These are phyloP conservation scores for Campaea margaritaria DNA, from an alignment of 2,888 invertebrate species.

Conservation along the genomic window DNA sequence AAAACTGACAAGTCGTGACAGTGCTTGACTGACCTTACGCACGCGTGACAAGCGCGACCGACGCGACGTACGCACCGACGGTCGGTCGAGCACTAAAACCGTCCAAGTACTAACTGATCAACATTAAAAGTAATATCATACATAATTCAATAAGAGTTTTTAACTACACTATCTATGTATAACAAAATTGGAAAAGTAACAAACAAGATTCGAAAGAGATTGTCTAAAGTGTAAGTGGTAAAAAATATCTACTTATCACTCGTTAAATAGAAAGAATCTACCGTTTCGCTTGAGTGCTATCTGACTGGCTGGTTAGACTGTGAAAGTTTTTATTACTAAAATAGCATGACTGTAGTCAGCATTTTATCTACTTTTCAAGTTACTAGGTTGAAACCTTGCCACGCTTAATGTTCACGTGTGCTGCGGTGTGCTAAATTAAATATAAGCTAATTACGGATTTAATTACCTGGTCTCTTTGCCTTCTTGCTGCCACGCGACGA, in stretches of 20 bases:
- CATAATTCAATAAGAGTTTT: no score
- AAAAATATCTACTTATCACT: slow-evolving; percentile 33
- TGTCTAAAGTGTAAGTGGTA: slow-evolving; percentile 15
- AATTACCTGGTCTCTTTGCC: slow-evolving; percentile 69
- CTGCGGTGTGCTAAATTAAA: slow-evolving; percentile 12
- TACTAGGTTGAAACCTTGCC: slow-evolving; percentile 26
- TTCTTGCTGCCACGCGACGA: slow-evolving; percentile 79
- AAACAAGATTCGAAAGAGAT: slow-evolving; percentile 19
- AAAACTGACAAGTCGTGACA: no score
- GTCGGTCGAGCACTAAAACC: no score
- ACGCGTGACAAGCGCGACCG: no score
- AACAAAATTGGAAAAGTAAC: not conserved
- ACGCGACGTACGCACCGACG: no score
- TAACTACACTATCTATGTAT: no score
- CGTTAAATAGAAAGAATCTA: slow-evolving; percentile 38
- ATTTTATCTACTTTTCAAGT: slow-evolving; percentile 25
- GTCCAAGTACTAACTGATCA: no score
- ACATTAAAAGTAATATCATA: no score
- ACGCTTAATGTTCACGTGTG: slow-evolving; percentile 27
- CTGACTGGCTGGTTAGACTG: slow-evolving; percentile 38
- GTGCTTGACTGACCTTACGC: no score
- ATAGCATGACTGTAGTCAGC: slow-evolving; percentile 30
- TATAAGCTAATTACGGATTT: slow-evolving; percentile 15
- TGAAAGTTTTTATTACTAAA: slow-evolving; percentile 40
- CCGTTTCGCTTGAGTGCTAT: slow-evolving; percentile 40